Evolutionary conservation across 2,888 invertebrate genomes (phyloP), one percentile per base, ranked within the genome.

Genomic region (Heteromurus nitidus): DNA sequence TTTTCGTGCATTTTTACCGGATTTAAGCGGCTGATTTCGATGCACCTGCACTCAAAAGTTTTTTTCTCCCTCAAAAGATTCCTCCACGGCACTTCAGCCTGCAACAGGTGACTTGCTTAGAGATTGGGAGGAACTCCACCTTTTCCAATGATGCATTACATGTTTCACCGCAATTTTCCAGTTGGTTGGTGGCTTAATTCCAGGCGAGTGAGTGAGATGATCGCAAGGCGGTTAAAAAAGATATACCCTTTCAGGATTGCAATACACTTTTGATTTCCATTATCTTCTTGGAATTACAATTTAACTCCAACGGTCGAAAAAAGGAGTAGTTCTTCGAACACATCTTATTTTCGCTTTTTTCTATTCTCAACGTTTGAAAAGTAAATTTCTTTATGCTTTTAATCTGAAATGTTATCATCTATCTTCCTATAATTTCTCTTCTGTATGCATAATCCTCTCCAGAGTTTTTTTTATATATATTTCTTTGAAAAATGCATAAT

Each of bases 131-230:
- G n/a, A 16, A 82, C 82, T 80, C 44, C 67, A 58, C 31, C 67
- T 76, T 53, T 55, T 53, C 73, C n/a, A 65, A 82, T 80, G 70
- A 80, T 80, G 55, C 55, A 55, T 55, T 82, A 81, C 82, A 77
- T 80, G 11, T n/a, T n/a, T n/a, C 5, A 36, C 36, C 36, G 36
- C 11, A 3, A n/a, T 47, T 47, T 47, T 47, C 47, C 47, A 47
- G 47, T 36, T 9, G 7, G 5, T 36, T 36, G n/a, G n/a, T n/a
- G 36, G 36, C 36, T 36, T 36, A 36, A 36, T 36, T 36, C 3
- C 47, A 47, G 13, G 36, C 5, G 13, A 36, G 36, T 36, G 36
- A 36, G 36, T 36, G 7, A 36, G 5, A 9, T 36, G 5, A 9
- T 36, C 13, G 7, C 36, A 36, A 36, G 36, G 36, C 5, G 36